A percentile compares a stretch with the other conserved stretches of the same genome.
These are phyloP conservation scores for Congeria kusceri DNA, from an alignment of 2,888 invertebrate genomes.

Conservation along the genomic window DNA sequence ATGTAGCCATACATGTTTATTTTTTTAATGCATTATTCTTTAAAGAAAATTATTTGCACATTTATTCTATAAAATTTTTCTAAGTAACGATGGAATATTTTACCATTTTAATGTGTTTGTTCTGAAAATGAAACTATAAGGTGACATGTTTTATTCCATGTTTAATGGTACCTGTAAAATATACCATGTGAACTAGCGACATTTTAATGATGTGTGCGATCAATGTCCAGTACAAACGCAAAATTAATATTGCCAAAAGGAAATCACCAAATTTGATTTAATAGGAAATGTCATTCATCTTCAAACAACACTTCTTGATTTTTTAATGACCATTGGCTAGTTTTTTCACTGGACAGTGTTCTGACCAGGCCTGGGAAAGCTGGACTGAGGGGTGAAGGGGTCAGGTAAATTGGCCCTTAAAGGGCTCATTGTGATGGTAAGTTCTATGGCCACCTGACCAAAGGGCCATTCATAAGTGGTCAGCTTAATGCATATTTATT, in stretches of 20 bases:
- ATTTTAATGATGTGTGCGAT: too few species aligned
- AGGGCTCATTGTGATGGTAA: slow-evolving; percentile 46
- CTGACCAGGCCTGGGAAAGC: slow-evolving; percentile 57
- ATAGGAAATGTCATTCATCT: slow-evolving; percentile 57
- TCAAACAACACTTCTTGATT: slow-evolving; percentile 52
- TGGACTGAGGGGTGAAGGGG: slow-evolving; percentile 44
- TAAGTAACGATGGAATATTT: too few species aligned
- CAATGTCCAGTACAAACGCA: neutral
- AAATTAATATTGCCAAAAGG: slow-evolving; percentile 24
- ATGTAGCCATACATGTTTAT: too few species aligned
- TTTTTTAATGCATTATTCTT: too few species aligned
- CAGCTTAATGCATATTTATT: slow-evolving; percentile 45
- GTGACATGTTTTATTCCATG: too few species aligned
- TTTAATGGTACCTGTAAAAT: too few species aligned
- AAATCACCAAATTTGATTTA: slow-evolving; percentile 12
- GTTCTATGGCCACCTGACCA: slow-evolving; percentile 34
- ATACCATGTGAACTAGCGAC: too few species aligned
- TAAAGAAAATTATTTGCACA: too few species aligned
- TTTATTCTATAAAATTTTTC: too few species aligned
- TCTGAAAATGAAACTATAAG: too few species aligned
- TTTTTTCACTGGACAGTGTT: slow-evolving; percentile 52
- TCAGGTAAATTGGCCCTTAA: slow-evolving; percentile 47
- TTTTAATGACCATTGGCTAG: slow-evolving; percentile 58
- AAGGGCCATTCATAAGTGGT: slow-evolving; percentile 22
- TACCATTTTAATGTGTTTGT: too few species aligned